phyloP scores from a whole-genome alignment of 2,888 invertebrate genomes.

The Ornithoptera alexandrae region DNA sequence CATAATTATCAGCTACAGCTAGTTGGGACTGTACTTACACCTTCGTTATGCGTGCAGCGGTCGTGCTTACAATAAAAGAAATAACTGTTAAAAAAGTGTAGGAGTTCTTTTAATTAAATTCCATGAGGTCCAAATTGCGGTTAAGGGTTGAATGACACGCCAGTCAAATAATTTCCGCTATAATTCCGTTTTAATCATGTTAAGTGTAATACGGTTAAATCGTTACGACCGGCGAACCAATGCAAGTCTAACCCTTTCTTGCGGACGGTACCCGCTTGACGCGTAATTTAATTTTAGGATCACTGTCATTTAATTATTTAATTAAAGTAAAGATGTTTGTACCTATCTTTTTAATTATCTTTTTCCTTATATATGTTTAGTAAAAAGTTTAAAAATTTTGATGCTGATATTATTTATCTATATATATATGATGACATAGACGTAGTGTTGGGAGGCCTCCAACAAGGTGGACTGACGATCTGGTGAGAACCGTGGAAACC shows the following conservation, averaged over 20 bases:
- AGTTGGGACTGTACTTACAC: too few relatives aligned
- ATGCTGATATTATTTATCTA: too few relatives aligned
- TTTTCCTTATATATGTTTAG: too few relatives aligned
- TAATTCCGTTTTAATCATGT: conserved; percentile 65
- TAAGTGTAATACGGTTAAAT: conserved; percentile 62
- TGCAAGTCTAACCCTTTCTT: conserved; percentile 61
- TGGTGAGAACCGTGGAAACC: too few relatives aligned
- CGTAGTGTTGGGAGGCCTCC: too few relatives aligned
- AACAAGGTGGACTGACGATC: too few relatives aligned
- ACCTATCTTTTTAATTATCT: conserved; percentile 37
- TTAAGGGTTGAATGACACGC: conserved; percentile 64
- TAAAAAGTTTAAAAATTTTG: too few relatives aligned
- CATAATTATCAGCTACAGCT: too few relatives aligned
- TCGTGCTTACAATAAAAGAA: neutral
- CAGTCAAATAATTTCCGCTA: conserved; percentile 65
- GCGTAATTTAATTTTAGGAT: conserved; percentile 48
- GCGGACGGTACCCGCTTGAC: conserved; percentile 53
- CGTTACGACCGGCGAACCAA: conserved; percentile 47
- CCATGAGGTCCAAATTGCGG: conserved; percentile 32
- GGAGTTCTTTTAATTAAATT: conserved; percentile 26
- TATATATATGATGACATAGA: too few relatives aligned
- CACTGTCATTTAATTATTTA: conserved; percentile 44
- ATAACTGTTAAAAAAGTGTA: neutral
- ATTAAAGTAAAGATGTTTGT: conserved; percentile 42
- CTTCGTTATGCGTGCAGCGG: too few relatives aligned